A percentile compares a stretch with the other conserved stretches of the same genome.
phyloP scores from a whole-genome alignment of 1,140 invertebrate species.

The Scylla paramamosain region DNA sequence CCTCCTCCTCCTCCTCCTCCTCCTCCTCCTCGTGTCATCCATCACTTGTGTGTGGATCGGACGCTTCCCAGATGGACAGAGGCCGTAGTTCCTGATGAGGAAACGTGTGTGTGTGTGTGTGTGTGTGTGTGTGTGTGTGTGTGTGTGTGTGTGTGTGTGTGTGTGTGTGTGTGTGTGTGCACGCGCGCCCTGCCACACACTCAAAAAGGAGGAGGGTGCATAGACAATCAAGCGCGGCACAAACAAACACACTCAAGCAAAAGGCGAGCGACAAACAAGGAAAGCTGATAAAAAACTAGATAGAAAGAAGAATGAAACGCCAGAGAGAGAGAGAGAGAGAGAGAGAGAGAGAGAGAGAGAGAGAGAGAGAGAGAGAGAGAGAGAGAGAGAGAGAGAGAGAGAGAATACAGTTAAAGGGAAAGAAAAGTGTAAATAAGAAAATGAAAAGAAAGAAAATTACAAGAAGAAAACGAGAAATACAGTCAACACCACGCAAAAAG shows the following conservation, averaged over 20 bases:
- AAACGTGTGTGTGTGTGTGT: constrained; percentile 19
- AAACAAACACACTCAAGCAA: neutral
- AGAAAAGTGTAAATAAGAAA: neutral
- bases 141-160: constrained; percentile 20
- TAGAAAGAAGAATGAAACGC: neutral
- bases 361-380: no score
- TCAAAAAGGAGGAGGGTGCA: constrained; percentile 1
- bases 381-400: no score
- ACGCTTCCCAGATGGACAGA: constrained; percentile 10
- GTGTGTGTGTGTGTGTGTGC: constrained; percentile 11
- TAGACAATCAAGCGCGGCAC: neutral
- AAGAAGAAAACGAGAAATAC: neutral
- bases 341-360: no score
- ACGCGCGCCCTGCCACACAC: neutral
- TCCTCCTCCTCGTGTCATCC: neutral
- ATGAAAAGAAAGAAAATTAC: neutral
- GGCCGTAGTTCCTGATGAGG: neutral
- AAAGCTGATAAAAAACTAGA: neutral
- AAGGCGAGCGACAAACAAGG: neutral
- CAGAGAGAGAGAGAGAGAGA: neutral
- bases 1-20: constrained; percentile 16
- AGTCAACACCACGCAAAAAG: no score
- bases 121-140: constrained; percentile 20
- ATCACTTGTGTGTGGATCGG: neutral
- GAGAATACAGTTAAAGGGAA: no score